A percentile compares a stretch with the other conserved stretches of the same genome.
Conservation (phyloP, 1,140 invertebrate species). For the Megathymus violae region DNA sequence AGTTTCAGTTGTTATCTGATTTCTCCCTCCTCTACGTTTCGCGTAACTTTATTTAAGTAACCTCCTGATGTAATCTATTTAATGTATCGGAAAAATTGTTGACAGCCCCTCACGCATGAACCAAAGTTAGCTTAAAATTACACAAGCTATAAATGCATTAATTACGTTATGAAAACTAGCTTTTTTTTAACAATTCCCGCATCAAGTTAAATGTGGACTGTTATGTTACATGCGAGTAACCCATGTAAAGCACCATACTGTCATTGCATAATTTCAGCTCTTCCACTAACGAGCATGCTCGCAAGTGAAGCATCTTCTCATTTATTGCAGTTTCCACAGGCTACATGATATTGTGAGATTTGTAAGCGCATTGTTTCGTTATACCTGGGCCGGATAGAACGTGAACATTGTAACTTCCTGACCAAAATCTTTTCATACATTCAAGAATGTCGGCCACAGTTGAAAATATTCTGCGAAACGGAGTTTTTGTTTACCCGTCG, state of each 20-base stretch:
- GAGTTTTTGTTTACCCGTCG: background rate
- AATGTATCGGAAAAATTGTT: background rate
- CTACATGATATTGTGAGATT: constrained; percentile 70
- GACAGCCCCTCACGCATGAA: background rate
- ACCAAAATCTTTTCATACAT: constrained; percentile 19
- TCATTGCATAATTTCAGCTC: constrained; percentile 73
- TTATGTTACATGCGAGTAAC: constrained; percentile 46
- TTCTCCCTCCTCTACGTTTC: background rate
- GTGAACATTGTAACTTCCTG: constrained; percentile 29
- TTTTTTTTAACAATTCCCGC: background rate
- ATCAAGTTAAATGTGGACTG: constrained; percentile 2
- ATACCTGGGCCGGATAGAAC: constrained; percentile 27
- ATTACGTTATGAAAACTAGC: background rate
- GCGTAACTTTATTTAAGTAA: background rate
- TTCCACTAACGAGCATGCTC: constrained; percentile 73
- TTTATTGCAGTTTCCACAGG: constrained; percentile 58
- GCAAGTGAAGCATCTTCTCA: constrained; percentile 59
- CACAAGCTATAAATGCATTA: background rate
- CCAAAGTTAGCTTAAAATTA: background rate
- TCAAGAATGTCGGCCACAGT: constrained; percentile 20
- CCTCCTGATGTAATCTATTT: background rate
- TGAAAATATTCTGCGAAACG: constrained; percentile 9
- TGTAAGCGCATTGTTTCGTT: constrained; percentile 48
- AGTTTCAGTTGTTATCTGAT: background rate
- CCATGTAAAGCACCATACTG: constrained; percentile 59